Evolutionary conservation across 1,140 invertebrate genomes (phyloP).

Genomic region (Temnothorax nylanderi): DNA sequence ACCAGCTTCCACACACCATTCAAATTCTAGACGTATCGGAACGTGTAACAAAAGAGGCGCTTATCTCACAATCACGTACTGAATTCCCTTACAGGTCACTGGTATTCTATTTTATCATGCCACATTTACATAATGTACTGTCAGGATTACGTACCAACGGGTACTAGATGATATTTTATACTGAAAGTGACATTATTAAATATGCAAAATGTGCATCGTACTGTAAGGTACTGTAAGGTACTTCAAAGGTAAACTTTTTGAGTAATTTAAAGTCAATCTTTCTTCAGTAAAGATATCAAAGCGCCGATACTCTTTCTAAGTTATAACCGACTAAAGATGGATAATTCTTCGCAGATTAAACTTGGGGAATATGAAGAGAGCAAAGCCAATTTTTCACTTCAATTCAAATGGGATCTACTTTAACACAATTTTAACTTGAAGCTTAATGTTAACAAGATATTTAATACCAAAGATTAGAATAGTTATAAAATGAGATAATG

Average conservation of each 20-base stretch:
- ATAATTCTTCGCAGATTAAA: slow-evolving; percentile 2
- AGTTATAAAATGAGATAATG: background rate
- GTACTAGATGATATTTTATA: background rate
- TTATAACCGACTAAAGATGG: background rate
- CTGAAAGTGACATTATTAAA: background rate
- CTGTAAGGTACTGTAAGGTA: no score
- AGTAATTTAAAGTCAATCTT: slow-evolving; percentile 30
- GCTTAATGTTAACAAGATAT: background rate
- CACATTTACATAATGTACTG: background rate
- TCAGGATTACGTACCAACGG: background rate
- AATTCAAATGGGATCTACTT: background rate
- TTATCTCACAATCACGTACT: background rate
- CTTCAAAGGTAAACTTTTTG: background rate
- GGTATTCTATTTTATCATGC: background rate
- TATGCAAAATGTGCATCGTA: background rate
- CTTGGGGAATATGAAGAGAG: slow-evolving; percentile 8
- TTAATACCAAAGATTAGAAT: background rate
- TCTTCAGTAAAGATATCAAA: background rate
- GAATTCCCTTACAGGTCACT: background rate
- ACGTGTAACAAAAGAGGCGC: slow-evolving; percentile 19
- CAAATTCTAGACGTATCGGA: slow-evolving; percentile 3
- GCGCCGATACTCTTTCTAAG: background rate
- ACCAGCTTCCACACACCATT: background rate
- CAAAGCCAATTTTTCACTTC: background rate
- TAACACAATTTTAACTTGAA: background rate